These are phyloP conservation scores for Telenomus remus DNA, from an alignment of 1,140 invertebrate genomes.

Conservation along the genomic window DNA sequence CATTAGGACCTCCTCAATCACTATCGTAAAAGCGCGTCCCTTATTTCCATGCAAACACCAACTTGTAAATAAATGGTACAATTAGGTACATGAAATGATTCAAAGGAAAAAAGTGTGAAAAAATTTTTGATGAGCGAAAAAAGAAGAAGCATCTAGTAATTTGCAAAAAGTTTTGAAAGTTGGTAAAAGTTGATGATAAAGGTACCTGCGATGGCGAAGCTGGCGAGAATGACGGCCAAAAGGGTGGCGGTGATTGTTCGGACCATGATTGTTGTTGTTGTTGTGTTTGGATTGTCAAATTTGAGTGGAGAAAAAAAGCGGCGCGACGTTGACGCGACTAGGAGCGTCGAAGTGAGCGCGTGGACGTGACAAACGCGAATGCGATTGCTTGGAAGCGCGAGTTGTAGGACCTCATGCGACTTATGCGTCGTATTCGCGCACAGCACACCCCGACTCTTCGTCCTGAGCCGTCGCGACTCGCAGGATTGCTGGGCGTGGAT, in stretches of 20 bases:
- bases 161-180: too few relatives aligned
- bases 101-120: too few relatives aligned
- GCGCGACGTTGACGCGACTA: conserved; percentile 13
- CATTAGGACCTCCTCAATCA: not conserved
- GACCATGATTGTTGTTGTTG: conserved; percentile 37
- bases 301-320: conserved; percentile 1
- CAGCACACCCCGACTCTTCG: conserved; percentile 29
- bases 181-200: not conserved
- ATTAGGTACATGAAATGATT: too few relatives aligned
- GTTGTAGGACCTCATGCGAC: conserved; percentile 43
- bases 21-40: not conserved
- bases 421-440: conserved; percentile 45
- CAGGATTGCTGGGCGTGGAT: conserved; percentile 38
- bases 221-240: conserved; percentile 23
- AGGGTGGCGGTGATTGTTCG: conserved; percentile 35
- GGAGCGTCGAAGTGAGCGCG: conserved; percentile 48
- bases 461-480: conserved; percentile 33
- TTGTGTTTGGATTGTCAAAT: not conserved
- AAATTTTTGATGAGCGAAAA: too few relatives aligned
- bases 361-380: conserved; percentile 52
- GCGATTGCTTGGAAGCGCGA: conserved; percentile 28
- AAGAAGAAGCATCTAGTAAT: too few relatives aligned
- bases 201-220: conserved; percentile 30
- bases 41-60: too few relatives aligned
- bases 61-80: too few relatives aligned